These are phyloP conservation scores for Hermaeophaga mercurialis DNA, from an alignment of 2,888 invertebrate species.

Conservation along the genomic window DNA sequence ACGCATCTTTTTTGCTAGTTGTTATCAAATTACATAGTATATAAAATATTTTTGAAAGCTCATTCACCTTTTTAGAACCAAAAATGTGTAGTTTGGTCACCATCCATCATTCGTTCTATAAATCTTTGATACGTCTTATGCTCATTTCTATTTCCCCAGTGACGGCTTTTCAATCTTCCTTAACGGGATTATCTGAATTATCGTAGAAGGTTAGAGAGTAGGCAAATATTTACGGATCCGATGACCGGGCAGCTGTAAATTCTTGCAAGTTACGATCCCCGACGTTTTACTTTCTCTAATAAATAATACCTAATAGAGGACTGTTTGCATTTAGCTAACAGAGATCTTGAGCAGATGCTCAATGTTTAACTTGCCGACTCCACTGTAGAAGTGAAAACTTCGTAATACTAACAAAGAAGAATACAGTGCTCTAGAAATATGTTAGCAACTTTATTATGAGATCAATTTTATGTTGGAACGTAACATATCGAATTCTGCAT, in stretches of 20 bases:
- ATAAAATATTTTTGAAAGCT: too few relatives aligned
- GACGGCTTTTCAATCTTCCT: neutral
- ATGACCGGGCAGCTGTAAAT: constrained; percentile 21
- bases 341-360: constrained; percentile 18
- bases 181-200: constrained; percentile 18
- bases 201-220: constrained; percentile 13
- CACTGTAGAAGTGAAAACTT: neutral
- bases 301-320: constrained; percentile 29
- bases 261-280: constrained; percentile 24
- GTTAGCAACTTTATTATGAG: too few relatives aligned
- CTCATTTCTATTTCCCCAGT: neutral
- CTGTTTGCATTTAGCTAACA: constrained; percentile 27
- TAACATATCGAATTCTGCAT: too few relatives aligned
- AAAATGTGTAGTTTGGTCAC: neutral
- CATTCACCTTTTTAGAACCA: too few relatives aligned
- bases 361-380: constrained; percentile 8
- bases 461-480: too few relatives aligned
- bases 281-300: constrained; percentile 30
- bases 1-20: too few relatives aligned
- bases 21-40: too few relatives aligned
- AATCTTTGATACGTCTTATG: too few relatives aligned
- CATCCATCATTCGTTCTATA: too few relatives aligned
- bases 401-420: too few relatives aligned
- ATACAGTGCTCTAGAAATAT: too few relatives aligned
- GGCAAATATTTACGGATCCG: constrained; percentile 24